These are phyloP conservation scores for Gadopsis bispinosus DNA, from an alignment of 2,797 vertebrate genomes.

Conservation along the genomic window DNA sequence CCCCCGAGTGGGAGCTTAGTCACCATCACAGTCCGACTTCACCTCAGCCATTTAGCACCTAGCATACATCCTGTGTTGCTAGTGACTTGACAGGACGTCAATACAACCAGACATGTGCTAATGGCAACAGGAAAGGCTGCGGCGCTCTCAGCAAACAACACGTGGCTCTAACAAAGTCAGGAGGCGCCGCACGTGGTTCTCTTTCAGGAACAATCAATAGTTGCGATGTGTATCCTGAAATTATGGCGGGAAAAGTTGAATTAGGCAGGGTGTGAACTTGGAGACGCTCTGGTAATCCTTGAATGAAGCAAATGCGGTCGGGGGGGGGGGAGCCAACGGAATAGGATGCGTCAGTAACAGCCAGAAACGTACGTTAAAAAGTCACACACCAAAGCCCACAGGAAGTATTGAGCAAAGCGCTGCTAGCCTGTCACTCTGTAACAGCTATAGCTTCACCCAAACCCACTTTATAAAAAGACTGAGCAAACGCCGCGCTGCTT, in stretches of 20 bases:
- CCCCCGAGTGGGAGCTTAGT: conserved; percentile 58
- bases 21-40: conserved; percentile 59
- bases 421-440: conserved; percentile 59
- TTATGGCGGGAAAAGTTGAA: conserved; percentile 33
- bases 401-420: conserved; percentile 48
- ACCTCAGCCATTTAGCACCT: conserved; percentile 64
- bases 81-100: conserved; percentile 70
- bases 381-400: conserved; percentile 46
- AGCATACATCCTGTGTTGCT: conserved; percentile 41
- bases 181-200: conserved; percentile 5
- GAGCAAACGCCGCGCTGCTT: conserved; percentile 67
- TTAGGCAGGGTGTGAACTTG: conserved; percentile 26
- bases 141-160: conserved; percentile 53
- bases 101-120: conserved; percentile 67
- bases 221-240: conserved; percentile 32
- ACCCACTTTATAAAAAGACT: conserved; percentile 67
- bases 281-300: conserved; percentile 35
- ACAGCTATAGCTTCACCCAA: conserved; percentile 60
- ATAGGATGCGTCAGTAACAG: conserved; percentile 40
- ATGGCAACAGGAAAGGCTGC: conserved; percentile 65
- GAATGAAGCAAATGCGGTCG: neutral
- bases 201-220: conserved; percentile 53
- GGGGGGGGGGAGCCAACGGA: conserved; percentile 6
- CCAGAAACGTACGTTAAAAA: conserved; percentile 61
- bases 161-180: conserved; percentile 26